A percentile compares a stretch with the other conserved stretches of the same genome.
These are phyloP conservation scores for Alligator sinensis DNA, from an alignment of 2,113 vertebrate species.

Conservation along the genomic window DNA sequence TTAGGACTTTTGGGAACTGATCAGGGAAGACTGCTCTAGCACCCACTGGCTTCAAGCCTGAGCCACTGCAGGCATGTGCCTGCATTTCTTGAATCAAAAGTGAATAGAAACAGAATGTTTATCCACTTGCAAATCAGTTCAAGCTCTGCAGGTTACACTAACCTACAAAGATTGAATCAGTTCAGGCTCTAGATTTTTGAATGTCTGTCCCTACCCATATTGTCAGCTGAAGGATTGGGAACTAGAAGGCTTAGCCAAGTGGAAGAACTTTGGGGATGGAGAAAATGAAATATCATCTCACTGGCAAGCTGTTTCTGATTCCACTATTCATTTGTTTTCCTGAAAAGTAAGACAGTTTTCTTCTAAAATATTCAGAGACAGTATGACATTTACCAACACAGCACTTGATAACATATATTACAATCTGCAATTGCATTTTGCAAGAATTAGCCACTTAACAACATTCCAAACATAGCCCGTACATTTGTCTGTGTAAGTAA, in stretches of 20 bases:
- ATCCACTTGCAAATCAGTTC: too few relatives aligned
- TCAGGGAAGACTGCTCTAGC: too few relatives aligned
- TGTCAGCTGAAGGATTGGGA: background rate
- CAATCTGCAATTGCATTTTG: constrained; percentile 25
- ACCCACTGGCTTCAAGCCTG: too few relatives aligned
- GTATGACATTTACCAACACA: background rate
- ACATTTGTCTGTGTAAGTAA: constrained; percentile 74
- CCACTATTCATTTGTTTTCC: background rate
- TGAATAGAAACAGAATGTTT: too few relatives aligned
- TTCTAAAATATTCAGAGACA: fast-evolving
- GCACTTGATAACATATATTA: background rate
- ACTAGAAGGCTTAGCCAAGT: background rate
- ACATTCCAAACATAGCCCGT: constrained; percentile 61
- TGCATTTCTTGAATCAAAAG: too few relatives aligned
- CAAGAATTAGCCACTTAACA: constrained; percentile 77
- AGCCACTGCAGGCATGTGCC: too few relatives aligned
- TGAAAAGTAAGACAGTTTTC: background rate
- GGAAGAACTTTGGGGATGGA: background rate
- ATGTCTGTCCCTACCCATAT: too few relatives aligned
- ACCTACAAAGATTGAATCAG: too few relatives aligned
- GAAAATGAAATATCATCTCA: background rate
- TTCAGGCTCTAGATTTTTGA: too few relatives aligned
- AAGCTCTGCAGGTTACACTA: too few relatives aligned
- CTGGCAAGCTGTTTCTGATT: background rate
- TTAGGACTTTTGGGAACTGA: too few relatives aligned